These are phyloP conservation scores for Palloptera scutellata DNA, from an alignment of 2,888 invertebrate species.

Conservation along the genomic window DNA sequence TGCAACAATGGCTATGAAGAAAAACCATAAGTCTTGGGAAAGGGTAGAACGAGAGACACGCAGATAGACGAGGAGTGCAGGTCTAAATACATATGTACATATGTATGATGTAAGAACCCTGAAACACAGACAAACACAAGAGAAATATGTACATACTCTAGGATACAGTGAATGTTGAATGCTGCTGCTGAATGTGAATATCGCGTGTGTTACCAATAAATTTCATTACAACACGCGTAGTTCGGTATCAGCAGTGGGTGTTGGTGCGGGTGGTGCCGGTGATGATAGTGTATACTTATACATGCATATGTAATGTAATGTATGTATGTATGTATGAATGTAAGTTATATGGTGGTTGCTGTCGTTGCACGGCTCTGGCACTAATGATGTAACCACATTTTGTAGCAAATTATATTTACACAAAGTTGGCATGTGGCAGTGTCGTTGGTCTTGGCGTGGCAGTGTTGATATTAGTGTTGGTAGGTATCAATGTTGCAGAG, in stretches of 20 bases:
- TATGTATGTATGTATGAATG: neutral
- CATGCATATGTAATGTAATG: neutral
- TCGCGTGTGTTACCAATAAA: conserved; percentile 25
- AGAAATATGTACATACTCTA: too few relatives aligned
- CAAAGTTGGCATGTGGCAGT: conserved; percentile 3
- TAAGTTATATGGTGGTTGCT: conserved; percentile 11
- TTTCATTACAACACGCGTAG: conserved; percentile 19
- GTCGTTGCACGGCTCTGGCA: conserved; percentile 9
- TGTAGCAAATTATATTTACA: conserved; percentile 49
- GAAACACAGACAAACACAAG: too few relatives aligned
- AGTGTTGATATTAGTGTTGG: too few relatives aligned
- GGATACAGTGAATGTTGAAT: too few relatives aligned
- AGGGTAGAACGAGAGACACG: too few relatives aligned
- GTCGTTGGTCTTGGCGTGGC: neutral
- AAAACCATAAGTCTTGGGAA: too few relatives aligned
- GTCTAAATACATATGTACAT: too few relatives aligned
- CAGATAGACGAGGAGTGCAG: too few relatives aligned
- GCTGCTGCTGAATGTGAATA: too few relatives aligned
- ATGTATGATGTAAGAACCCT: too few relatives aligned
- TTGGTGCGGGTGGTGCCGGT: neutral
- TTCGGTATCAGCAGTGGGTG: neutral
- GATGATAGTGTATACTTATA: neutral
- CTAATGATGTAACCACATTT: conserved; percentile 57
- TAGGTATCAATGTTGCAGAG: too few relatives aligned
- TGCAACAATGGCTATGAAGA: too few relatives aligned